These are phyloP conservation scores for Drosophila incognita DNA, from an alignment of 2,888 invertebrate species.

Conservation along the genomic window DNA sequence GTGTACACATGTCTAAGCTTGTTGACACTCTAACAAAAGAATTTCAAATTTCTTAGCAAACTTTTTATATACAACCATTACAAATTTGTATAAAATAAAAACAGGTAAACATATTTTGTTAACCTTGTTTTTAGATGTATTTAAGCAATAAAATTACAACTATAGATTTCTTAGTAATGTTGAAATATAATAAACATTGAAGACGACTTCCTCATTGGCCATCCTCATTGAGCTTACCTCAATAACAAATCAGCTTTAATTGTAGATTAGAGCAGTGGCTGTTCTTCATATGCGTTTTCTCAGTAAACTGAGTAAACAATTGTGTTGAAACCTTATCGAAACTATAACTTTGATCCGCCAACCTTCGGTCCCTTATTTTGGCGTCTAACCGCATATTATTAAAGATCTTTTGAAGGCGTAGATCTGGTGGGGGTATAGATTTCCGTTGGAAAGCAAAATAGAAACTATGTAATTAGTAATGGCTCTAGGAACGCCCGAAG, in stretches of 20 bases:
- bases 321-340: constrained; percentile 7
- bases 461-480: constrained; percentile 70
- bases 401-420: constrained; percentile 40
- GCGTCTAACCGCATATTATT: constrained; percentile 45
- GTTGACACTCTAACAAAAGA: neutral
- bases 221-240: constrained; percentile 12
- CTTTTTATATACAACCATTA: neutral
- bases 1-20: neutral
- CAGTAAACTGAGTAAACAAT: constrained; percentile 15
- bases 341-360: constrained; percentile 21
- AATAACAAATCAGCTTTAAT: constrained; percentile 27
- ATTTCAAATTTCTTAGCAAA: neutral
- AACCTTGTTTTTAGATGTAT: neutral
- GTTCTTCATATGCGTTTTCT: constrained; percentile 21
- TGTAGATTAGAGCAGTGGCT: constrained; percentile 20
- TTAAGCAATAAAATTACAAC: neutral
- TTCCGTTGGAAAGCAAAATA: constrained; percentile 66
- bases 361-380: constrained; percentile 37
- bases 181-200: constrained; percentile 22
- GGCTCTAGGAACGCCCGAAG: constrained; percentile 63
- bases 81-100: neutral
- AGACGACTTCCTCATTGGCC: constrained; percentile 36
- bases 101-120: neutral
- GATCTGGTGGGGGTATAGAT: constrained; percentile 42
- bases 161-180: neutral